Conservation (phyloP, 2,797 vertebrate genomes). For the Mionectes olivaceus region DNA sequence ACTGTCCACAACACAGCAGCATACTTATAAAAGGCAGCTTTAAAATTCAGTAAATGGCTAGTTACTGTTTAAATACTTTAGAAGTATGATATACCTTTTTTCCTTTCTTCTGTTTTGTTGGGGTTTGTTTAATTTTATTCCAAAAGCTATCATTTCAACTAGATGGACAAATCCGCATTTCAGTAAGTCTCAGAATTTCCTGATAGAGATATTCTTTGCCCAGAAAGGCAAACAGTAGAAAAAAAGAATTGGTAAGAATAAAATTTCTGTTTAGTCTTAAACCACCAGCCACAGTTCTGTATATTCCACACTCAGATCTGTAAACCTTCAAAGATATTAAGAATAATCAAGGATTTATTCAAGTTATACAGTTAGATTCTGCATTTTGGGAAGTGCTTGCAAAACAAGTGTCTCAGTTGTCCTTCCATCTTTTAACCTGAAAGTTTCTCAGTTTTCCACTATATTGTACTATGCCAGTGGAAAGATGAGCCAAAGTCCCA, state of each 20-base stretch:
- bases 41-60: not conserved
- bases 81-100: not conserved
- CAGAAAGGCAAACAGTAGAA: not conserved
- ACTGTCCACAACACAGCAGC: not conserved
- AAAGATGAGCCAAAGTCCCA: not conserved
- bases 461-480: not conserved
- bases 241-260: not conserved
- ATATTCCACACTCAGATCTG: not conserved
- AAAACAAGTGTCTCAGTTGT: not conserved
- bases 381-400: not conserved
- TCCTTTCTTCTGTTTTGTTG: not conserved
- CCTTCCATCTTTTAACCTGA: not conserved
- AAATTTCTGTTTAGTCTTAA: not conserved
- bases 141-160: not conserved
- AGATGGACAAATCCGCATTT: not conserved
- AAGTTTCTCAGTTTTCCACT: not conserved
- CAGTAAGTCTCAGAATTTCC: not conserved
- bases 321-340: not conserved
- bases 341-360: not conserved
- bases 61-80: not conserved
- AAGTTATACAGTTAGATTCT: not conserved
- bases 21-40: not conserved
- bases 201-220: not conserved
- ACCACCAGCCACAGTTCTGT: not conserved
- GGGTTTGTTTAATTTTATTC: not conserved